Conservation (phyloP, 2,113 vertebrate species). For the Ceratotherium simum region DNA sequence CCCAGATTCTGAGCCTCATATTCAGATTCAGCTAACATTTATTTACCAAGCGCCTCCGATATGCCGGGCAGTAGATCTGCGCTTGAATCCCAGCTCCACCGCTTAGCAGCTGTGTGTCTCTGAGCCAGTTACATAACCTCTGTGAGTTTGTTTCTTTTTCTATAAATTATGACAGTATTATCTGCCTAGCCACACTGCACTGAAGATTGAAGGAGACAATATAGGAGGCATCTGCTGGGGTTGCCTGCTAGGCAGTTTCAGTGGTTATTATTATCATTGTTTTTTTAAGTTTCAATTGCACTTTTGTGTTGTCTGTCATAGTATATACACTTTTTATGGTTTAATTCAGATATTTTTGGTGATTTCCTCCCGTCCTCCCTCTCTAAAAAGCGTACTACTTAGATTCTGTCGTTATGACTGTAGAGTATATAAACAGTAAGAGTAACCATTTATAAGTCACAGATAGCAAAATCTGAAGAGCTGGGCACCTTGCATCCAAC, state of each 20-base stretch:
- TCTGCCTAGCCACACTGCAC: not conserved
- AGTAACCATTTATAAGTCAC: not conserved
- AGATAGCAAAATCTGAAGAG: not conserved
- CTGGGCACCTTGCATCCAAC: too few relatives aligned
- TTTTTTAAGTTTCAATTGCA: not conserved
- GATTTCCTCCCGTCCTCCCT: not conserved
- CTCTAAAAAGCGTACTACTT: not conserved
- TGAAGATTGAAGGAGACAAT: rapidly evolving
- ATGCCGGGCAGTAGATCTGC: rapidly evolving
- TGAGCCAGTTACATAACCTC: not conserved
- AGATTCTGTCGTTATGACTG: not conserved
- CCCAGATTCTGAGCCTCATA: rapidly evolving
- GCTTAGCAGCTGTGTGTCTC: not conserved
- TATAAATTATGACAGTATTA: rapidly evolving
- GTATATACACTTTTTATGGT: rapidly evolving
- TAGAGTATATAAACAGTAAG: not conserved
- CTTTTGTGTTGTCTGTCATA: not conserved
- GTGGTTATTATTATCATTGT: not conserved
- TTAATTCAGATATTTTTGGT: not conserved
- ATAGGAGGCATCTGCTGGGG: rapidly evolving
- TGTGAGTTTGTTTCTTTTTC: not conserved
- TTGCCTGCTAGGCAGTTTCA: rapidly evolving
- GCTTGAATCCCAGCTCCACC: rapidly evolving
- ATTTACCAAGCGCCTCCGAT: rapidly evolving
- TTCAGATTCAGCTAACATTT: rapidly evolving